These are phyloP conservation scores for Scaptomyza graminum DNA, from an alignment of 1,140 invertebrate genomes.

Conservation along the genomic window DNA sequence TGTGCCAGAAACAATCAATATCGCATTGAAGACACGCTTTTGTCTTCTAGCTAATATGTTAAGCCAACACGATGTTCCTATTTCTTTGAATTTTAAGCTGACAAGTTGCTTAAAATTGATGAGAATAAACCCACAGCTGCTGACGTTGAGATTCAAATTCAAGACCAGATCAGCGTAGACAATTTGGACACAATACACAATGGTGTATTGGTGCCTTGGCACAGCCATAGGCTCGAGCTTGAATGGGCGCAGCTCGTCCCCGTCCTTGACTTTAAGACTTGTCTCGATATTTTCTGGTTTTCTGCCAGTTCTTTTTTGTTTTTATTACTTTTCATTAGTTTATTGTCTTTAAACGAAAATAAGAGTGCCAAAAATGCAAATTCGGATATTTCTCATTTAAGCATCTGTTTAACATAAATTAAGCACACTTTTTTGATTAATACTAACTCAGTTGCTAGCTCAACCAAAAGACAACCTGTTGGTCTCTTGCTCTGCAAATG, in stretches of 20 bases:
- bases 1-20: conserved; percentile 3
- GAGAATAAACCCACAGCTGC: conserved; percentile 38
- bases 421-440: conserved; percentile 46
- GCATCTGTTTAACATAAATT: conserved; percentile 71
- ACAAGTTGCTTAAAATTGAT: conserved; percentile 35
- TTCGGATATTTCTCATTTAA: conserved; percentile 36
- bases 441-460: conserved; percentile 46
- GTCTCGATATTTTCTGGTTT: conserved; percentile 53
- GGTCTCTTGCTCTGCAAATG: conserved; percentile 1
- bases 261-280: conserved; percentile 71
- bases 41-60: conserved; percentile 13
- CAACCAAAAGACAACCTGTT: conserved; percentile 32
- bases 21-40: not conserved
- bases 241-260: conserved; percentile 59
- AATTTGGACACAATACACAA: conserved; percentile 35
- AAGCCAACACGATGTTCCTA: conserved; percentile 11
- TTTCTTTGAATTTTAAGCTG: conserved; percentile 26
- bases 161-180: conserved; percentile 45
- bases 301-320: not conserved
- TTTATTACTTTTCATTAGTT: not conserved
- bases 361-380: conserved; percentile 75
- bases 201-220: conserved; percentile 69
- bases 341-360: conserved; percentile 53
- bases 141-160: conserved; percentile 36
- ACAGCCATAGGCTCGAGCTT: conserved; percentile 50